Evolutionary conservation across 2,797 vertebrate species (phyloP).

Genomic region (Typhlichthys eigenmanni): DNA sequence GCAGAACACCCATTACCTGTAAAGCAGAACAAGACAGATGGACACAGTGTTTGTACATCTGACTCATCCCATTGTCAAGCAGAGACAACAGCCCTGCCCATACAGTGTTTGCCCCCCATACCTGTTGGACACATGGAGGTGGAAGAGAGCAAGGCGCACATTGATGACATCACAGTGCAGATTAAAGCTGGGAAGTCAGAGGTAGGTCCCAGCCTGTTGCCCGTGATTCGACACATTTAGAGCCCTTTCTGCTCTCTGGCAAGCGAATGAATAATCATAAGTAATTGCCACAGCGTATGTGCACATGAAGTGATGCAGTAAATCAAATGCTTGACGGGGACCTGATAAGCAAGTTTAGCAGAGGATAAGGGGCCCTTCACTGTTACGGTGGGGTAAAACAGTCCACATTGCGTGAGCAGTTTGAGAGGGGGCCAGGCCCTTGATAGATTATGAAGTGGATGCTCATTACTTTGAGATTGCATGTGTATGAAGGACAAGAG

Average conservation of each 20-base stretch:
- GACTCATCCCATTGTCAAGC: slow-evolving; percentile 45
- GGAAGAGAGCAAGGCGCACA: slow-evolving; percentile 63
- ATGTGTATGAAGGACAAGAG: slow-evolving; percentile 82
- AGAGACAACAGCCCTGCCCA: slow-evolving; percentile 58
- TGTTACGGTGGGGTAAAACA: slow-evolving; percentile 67
- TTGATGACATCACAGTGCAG: slow-evolving; percentile 89
- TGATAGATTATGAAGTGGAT: slow-evolving; percentile 84
- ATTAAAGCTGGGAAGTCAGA: slow-evolving; percentile 94
- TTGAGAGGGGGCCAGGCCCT: slow-evolving; percentile 81
- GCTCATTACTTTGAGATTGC: slow-evolving; percentile 85
- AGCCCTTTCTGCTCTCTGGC: slow-evolving; percentile 61
- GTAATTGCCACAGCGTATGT: slow-evolving; percentile 71
- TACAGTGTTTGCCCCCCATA: slow-evolving; percentile 34
- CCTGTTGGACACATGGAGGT: slow-evolving; percentile 27
- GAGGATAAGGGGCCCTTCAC: slow-evolving; percentile 73
- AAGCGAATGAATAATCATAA: slow-evolving; percentile 75
- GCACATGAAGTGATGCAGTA: slow-evolving; percentile 56
- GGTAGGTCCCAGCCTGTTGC: slow-evolving; percentile 79
- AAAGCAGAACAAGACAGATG: slow-evolving; percentile 41
- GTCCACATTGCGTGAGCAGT: slow-evolving; percentile 77
- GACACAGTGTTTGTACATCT: slow-evolving; percentile 59
- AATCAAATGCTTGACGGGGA: slow-evolving; percentile 66
- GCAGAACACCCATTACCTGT: slow-evolving; percentile 32
- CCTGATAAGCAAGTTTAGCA: slow-evolving; percentile 69
- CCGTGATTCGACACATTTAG: slow-evolving; percentile 53